phyloP scores from a whole-genome alignment of 1,140 invertebrate genomes.

The Antheraea pernyi region DNA sequence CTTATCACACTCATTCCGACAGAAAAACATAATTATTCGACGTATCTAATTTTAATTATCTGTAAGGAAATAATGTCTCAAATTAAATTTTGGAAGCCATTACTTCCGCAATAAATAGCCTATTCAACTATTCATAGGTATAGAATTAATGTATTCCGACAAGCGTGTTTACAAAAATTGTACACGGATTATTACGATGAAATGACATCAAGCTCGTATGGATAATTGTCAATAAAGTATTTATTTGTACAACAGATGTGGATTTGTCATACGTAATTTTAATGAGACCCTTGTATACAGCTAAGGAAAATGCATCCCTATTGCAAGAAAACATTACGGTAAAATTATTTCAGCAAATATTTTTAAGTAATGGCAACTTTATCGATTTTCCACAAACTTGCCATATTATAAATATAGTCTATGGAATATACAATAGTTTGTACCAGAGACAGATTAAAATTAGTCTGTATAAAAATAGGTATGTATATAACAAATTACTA shows the following conservation, averaged over 20 bases:
- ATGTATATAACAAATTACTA: too few species aligned
- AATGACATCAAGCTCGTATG: slow-evolving; percentile 42
- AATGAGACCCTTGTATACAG: slow-evolving; percentile 28
- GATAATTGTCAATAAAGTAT: slow-evolving; percentile 37
- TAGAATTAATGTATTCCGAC: slow-evolving; percentile 76
- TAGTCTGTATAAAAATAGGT: too few species aligned
- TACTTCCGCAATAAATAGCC: slow-evolving; percentile 79
- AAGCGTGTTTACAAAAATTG: slow-evolving; percentile 80
- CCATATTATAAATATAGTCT: slow-evolving; percentile 29
- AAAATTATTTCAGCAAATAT: slow-evolving; percentile 49
- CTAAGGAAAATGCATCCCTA: slow-evolving; percentile 64
- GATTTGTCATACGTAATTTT: slow-evolving; percentile 31
- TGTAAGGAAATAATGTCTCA: slow-evolving; percentile 55
- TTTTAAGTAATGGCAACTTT: slow-evolving; percentile 71
- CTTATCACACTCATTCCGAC: slow-evolving; percentile 35
- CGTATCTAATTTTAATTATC: slow-evolving; percentile 43
- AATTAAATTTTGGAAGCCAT: slow-evolving; percentile 80
- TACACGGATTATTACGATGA: slow-evolving; percentile 34
- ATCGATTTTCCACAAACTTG: slow-evolving; percentile 51
- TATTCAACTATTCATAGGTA: slow-evolving; percentile 72
- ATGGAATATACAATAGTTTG: background rate
- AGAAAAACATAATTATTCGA: slow-evolving; percentile 30
- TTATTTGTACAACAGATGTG: slow-evolving; percentile 48
- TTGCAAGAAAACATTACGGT: slow-evolving; percentile 41
- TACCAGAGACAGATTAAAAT: too few species aligned